These are phyloP conservation scores for Struthio camelus DNA, from an alignment of 2,113 vertebrate species.

Conservation along the genomic window DNA sequence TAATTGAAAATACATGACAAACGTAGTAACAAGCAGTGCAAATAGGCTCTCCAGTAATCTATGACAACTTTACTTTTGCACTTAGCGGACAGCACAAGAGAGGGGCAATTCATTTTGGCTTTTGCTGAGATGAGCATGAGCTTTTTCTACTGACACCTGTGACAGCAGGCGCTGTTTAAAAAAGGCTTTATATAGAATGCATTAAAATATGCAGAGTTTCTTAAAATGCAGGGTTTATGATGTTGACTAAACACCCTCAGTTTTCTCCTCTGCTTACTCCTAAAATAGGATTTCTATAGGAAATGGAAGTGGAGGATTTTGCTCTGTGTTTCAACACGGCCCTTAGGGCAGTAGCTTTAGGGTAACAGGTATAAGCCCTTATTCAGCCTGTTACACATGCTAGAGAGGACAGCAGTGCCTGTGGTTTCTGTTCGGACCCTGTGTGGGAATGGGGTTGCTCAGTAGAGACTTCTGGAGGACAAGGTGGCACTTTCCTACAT, in stretches of 20 bases:
- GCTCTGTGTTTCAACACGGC: neutral
- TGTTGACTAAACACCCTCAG: neutral
- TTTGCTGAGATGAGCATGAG: neutral
- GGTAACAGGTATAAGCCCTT: neutral
- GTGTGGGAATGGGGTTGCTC: too few relatives aligned
- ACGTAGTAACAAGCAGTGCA: neutral
- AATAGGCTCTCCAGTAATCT: neutral
- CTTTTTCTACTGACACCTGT: neutral
- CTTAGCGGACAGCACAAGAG: neutral
- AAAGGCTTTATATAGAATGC: neutral
- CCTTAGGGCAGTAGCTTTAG: neutral
- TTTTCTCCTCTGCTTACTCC: neutral
- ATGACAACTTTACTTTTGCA: neutral
- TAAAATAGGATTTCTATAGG: neutral
- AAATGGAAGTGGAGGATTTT: neutral
- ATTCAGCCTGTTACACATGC: neutral
- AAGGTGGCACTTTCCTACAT: neutral
- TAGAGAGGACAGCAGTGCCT: too few relatives aligned
- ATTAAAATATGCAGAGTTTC: neutral
- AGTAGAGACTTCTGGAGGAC: too few relatives aligned
- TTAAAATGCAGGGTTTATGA: neutral
- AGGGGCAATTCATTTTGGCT: neutral
- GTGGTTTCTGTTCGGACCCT: too few relatives aligned
- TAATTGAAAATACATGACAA: neutral
- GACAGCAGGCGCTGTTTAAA: neutral